A percentile compares a stretch with the other conserved stretches of the same genome.
Evolutionary conservation across 2,113 vertebrate genomes (phyloP).

Genomic region (Stigmatopora nigra): DNA sequence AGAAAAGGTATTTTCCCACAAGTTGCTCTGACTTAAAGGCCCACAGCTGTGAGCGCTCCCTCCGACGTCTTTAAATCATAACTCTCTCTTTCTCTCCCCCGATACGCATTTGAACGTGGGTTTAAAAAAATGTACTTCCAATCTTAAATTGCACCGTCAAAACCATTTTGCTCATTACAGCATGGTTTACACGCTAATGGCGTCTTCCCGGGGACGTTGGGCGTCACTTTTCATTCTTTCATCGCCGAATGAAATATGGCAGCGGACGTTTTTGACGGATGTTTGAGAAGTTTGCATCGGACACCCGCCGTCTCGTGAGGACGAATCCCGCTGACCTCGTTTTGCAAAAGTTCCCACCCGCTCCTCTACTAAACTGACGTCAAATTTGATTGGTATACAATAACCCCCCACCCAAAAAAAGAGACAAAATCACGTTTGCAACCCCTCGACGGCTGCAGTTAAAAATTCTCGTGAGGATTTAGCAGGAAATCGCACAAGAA

Average conservation of each 20-base stretch:
- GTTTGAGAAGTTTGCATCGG: background rate
- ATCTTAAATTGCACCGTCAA: slow-evolving; percentile 27
- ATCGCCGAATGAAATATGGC: background rate
- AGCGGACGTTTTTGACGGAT: background rate
- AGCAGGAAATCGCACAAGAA: slow-evolving; percentile 3
- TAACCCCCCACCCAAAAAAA: background rate
- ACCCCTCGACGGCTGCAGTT: background rate
- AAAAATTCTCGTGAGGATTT: background rate
- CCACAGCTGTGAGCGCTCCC: slow-evolving; percentile 17
- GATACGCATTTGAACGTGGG: slow-evolving; percentile 30
- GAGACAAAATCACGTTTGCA: background rate
- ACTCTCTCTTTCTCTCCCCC: slow-evolving; percentile 7
- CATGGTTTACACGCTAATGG: slow-evolving; percentile 2
- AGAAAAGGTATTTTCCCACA: slow-evolving; percentile 37
- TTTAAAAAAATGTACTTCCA: slow-evolving; percentile 13
- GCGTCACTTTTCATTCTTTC: background rate
- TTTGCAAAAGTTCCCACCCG: background rate
- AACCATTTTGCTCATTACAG: slow-evolving; percentile 12
- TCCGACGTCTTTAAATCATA: slow-evolving; percentile 21
- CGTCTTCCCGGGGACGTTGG: background rate
- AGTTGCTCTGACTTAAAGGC: slow-evolving; percentile 32
- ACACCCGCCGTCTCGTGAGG: background rate
- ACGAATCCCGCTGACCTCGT: background rate
- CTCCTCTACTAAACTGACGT: background rate
- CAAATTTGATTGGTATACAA: background rate